A percentile compares a stretch with the other conserved stretches of the same genome.
phyloP scores from a whole-genome alignment of 1,140 invertebrate genomes.

The Trigoniulus corallinus region DNA sequence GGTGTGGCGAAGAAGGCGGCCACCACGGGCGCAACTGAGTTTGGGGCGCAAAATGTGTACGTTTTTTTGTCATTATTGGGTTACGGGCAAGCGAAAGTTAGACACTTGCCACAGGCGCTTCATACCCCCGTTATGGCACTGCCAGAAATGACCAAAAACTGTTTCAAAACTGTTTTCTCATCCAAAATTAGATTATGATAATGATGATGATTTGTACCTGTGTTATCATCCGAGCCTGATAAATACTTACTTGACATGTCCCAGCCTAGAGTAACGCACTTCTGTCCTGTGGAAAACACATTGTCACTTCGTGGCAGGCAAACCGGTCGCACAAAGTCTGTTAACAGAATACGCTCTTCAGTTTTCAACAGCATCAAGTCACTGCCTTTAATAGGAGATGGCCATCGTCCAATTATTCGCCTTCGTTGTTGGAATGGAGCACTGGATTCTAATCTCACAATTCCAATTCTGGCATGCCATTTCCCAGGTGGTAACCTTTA shows the following conservation, averaged over 20 bases:
- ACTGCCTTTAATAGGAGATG: conserved; percentile 72
- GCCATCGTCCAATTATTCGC: conserved; percentile 69
- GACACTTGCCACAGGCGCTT: too few relatives aligned
- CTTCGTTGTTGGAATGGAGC: conserved; percentile 73
- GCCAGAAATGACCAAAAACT: too few relatives aligned
- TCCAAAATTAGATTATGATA: too few relatives aligned
- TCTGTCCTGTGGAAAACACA: conserved; percentile 5
- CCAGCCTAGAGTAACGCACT: conserved; percentile 15
- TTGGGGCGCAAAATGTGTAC: too few relatives aligned
- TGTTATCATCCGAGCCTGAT: neutral
- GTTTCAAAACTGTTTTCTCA: too few relatives aligned
- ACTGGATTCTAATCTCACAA: conserved; percentile 39
- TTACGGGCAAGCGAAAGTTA: too few relatives aligned
- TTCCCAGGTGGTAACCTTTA: conserved; percentile 49
- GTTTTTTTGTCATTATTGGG: too few relatives aligned
- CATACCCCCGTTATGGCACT: too few relatives aligned
- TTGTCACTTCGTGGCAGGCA: conserved; percentile 41
- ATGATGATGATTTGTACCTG: too few relatives aligned
- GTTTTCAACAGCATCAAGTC: conserved; percentile 56
- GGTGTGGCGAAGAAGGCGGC: too few relatives aligned
- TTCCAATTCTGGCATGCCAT: conserved; percentile 43
- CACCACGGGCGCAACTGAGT: too few relatives aligned
- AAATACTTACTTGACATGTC: conserved; percentile 13
- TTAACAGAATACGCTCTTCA: conserved; percentile 42
- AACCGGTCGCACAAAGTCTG: conserved; percentile 64